Evolutionary conservation across 2,113 vertebrate genomes (phyloP).

Genomic region (Kryptolebias marmoratus): DNA sequence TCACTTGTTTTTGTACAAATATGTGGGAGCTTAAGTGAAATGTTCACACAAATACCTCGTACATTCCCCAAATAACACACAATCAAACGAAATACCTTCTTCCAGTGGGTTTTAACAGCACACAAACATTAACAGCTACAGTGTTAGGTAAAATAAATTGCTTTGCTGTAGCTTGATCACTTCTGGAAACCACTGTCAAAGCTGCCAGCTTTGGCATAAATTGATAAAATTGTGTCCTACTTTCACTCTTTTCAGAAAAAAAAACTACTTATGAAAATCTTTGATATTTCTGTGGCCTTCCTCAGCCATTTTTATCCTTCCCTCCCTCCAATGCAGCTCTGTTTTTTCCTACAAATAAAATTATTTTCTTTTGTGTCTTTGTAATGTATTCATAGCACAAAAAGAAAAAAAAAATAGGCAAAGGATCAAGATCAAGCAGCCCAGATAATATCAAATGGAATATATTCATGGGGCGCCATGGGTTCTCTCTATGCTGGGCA

Average conservation of each 20-base stretch:
- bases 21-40: conserved; percentile 48
- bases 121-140: conserved; percentile 7
- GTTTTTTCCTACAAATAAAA: conserved; percentile 47
- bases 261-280: conserved; percentile 56
- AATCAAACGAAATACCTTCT: conserved; percentile 16
- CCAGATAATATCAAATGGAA: conserved; percentile 74
- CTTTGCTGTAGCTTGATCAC: conserved; percentile 34
- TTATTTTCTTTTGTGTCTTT: conserved; percentile 62
- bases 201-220: conserved; percentile 43
- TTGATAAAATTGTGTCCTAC: conserved; percentile 59
- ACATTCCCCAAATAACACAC: conserved; percentile 6
- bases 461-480: conserved; percentile 67
- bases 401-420: conserved; percentile 47
- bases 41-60: conserved; percentile 41
- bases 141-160: neutral
- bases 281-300: conserved; percentile 51
- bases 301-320: conserved; percentile 52
- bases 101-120: conserved; percentile 4
- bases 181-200: conserved; percentile 26
- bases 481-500: conserved; percentile 43
- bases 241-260: conserved; percentile 43
- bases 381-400: conserved; percentile 71
- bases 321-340: conserved; percentile 11
- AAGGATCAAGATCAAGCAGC: conserved; percentile 66
- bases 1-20: conserved; percentile 28